These are phyloP conservation scores for Chrysolina oricalcia DNA, from an alignment of 2,888 invertebrate species.

Conservation along the genomic window DNA sequence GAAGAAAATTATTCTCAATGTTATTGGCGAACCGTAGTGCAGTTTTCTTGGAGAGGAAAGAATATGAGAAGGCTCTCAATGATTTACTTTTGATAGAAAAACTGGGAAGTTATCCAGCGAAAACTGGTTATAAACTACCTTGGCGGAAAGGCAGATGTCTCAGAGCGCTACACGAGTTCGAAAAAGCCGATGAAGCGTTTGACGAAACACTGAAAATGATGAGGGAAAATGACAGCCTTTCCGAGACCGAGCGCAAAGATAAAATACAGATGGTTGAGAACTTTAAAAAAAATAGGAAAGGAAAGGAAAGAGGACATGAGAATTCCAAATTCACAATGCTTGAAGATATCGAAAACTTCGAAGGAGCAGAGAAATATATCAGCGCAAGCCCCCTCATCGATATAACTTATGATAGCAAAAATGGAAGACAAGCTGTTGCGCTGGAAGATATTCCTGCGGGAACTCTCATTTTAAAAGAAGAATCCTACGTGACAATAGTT, in stretches of 20 bases:
- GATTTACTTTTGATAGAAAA: neutral
- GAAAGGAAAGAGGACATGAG: neutral
- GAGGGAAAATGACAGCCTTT: neutral
- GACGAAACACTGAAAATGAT: neutral
- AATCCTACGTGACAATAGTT: neutral
- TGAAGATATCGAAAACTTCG: neutral
- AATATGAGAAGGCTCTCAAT: neutral
- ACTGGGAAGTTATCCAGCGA: neutral
- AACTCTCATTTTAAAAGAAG: neutral
- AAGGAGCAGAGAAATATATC: neutral
- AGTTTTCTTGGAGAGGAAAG: neutral
- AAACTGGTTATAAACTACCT: neutral
- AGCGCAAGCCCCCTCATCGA: neutral
- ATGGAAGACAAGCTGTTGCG: slow-evolving; percentile 1
- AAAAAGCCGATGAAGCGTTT: neutral
- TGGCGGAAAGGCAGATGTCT: slow-evolving; percentile 2
- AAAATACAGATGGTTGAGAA: neutral
- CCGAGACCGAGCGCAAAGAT: neutral
- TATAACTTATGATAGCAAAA: neutral
- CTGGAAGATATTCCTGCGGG: neutral
- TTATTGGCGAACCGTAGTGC: neutral
- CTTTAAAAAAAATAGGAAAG: too few species aligned
- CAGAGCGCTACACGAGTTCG: neutral
- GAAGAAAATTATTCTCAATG: neutral
- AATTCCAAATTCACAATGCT: neutral